These are phyloP conservation scores for Sus cebifrons DNA, from an alignment of 2,797 vertebrate genomes.

Conservation along the genomic window DNA sequence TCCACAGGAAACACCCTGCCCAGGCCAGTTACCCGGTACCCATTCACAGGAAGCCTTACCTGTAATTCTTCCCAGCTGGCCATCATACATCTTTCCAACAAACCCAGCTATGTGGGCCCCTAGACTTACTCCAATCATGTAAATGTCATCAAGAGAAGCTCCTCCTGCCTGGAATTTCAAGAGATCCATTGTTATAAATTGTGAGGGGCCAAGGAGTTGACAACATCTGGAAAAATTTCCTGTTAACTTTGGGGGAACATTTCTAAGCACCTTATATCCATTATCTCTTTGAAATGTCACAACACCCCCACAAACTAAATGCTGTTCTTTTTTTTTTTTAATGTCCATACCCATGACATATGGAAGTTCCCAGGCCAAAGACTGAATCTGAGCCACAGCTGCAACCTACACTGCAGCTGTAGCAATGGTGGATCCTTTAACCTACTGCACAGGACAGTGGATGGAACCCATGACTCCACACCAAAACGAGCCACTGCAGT, in stretches of 20 bases:
- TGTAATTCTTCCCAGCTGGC: slow-evolving; percentile 95
- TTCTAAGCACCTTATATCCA: neutral
- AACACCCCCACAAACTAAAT: neutral
- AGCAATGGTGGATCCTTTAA: too few relatives aligned
- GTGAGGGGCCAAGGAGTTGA: neutral
- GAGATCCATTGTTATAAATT: slow-evolving; percentile 19
- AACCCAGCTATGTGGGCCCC: slow-evolving; percentile 97
- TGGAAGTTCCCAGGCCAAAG: too few relatives aligned
- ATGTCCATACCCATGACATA: too few relatives aligned
- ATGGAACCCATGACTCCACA: too few relatives aligned
- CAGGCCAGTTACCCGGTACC: neutral
- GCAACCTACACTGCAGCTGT: too few relatives aligned
- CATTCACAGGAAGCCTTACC: slow-evolving; percentile 89
- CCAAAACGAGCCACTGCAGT: too few relatives aligned
- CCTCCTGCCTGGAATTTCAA: slow-evolving; percentile 91
- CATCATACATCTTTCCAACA: slow-evolving; percentile 95
- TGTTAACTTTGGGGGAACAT: neutral
- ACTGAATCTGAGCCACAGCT: too few relatives aligned
- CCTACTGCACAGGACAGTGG: too few relatives aligned
- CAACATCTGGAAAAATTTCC: neutral
- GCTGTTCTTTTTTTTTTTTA: neutral
- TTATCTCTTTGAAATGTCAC: neutral
- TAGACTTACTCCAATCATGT: slow-evolving; percentile 97
- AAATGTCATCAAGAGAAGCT: slow-evolving; percentile 92
- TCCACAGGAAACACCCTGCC: neutral